phyloP scores from a whole-genome alignment of 2,888 invertebrate genomes.

The Clostera curtula region DNA sequence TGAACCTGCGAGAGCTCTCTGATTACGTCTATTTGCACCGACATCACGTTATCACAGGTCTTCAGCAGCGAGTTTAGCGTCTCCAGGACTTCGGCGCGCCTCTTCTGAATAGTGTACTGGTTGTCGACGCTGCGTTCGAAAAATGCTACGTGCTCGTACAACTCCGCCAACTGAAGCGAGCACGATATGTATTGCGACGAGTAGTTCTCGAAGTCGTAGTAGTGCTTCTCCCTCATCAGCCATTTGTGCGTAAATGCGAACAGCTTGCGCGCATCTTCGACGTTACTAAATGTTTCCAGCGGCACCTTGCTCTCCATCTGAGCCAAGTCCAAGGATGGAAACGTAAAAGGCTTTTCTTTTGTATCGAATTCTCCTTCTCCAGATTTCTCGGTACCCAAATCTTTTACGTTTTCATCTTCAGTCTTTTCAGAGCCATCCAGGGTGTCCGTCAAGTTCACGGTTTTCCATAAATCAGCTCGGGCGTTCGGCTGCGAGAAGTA shows the following conservation, averaged over 20 bases:
- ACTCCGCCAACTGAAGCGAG: slow-evolving; percentile 76
- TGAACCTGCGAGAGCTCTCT: slow-evolving; percentile 77
- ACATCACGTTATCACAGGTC: slow-evolving; percentile 64
- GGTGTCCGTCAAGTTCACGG: slow-evolving; percentile 38
- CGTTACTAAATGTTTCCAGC: slow-evolving; percentile 32
- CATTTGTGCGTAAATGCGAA: slow-evolving; percentile 75
- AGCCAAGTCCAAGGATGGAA: slow-evolving; percentile 50
- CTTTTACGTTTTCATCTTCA: slow-evolving; percentile 51
- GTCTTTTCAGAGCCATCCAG: slow-evolving; percentile 26
- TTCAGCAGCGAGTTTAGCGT: slow-evolving; percentile 71
- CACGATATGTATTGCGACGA: slow-evolving; percentile 76
- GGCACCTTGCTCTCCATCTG: slow-evolving; percentile 54
- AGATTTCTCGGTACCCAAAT: slow-evolving; percentile 44
- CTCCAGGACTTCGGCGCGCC: slow-evolving; percentile 75
- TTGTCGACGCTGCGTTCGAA: slow-evolving; percentile 81
- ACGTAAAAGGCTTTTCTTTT: slow-evolving; percentile 39
- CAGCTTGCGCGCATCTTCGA: slow-evolving; percentile 66
- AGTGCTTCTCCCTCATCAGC: slow-evolving; percentile 74
- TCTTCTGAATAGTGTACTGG: slow-evolving; percentile 74
- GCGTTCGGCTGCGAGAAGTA: slow-evolving; percentile 50
- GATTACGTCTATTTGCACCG: slow-evolving; percentile 71
- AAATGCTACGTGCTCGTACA: slow-evolving; percentile 80
- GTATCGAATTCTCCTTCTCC: slow-evolving; percentile 43
- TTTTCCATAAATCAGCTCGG: slow-evolving; percentile 51
- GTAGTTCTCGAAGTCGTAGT: slow-evolving; percentile 74